Percentiles rank a stretch among this genome's conserved stretches.
Conservation (phyloP, 30 jellyfish, hydroid and myxozoan genomes). For the Clytia hemisphaerica region DNA sequence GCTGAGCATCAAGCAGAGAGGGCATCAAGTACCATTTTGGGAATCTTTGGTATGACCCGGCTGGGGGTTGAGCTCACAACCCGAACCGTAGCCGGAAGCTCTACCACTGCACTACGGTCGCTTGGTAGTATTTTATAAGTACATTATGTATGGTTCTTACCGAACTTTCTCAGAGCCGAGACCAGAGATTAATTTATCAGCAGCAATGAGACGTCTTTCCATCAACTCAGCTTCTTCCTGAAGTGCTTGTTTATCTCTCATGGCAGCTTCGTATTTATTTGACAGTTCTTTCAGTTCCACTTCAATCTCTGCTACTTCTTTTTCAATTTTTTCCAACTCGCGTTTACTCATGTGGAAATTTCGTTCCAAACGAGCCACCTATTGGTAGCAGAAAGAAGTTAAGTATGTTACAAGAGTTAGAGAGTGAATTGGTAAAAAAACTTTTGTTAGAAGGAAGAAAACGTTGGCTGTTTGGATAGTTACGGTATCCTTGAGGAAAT, state of each 20-base stretch:
- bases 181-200: slow-evolving; percentile 93
- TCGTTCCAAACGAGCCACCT: slow-evolving; percentile 88
- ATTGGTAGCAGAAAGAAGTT: no score
- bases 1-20: no score
- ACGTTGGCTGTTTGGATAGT: no score
- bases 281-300: slow-evolving; percentile 74
- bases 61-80: no score
- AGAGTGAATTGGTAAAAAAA: no score
- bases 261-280: slow-evolving; percentile 72
- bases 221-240: slow-evolving; percentile 91
- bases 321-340: slow-evolving; percentile 83
- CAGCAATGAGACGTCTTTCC: slow-evolving; percentile 96
- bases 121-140: not conserved
- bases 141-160: slow-evolving; percentile 20
- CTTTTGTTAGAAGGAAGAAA: no score
- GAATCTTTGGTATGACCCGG: no score
- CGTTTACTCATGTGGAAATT: slow-evolving; percentile 75
- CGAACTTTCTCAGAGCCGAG: slow-evolving; percentile 90
- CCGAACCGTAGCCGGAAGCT: no score
- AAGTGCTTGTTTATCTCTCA: slow-evolving; percentile 65
- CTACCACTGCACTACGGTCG: no score
- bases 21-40: no score
- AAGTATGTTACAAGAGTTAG: no score
- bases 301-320: slow-evolving; percentile 85
- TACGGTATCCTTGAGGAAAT: no score